A percentile compares a stretch with the other conserved stretches of the same genome.
Evolutionary conservation across 2,888 invertebrate species (phyloP).

Genomic region (Nomada hirtipes): DNA sequence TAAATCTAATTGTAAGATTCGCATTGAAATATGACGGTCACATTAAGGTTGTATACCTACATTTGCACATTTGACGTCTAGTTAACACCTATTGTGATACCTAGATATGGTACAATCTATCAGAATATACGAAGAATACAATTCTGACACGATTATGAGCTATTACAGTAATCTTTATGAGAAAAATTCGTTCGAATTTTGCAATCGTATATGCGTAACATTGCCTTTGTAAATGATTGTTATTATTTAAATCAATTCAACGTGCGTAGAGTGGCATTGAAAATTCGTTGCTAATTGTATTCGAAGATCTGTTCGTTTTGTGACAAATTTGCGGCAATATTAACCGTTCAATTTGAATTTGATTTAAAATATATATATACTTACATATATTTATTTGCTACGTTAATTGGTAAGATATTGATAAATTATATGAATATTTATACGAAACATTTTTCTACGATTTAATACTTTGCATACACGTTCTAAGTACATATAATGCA

Average conservation of each 20-base stretch:
- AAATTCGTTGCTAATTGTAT: slow-evolving; percentile 32
- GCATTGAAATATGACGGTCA: slow-evolving; percentile 26
- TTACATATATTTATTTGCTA: slow-evolving; percentile 13
- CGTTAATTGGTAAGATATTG: slow-evolving; percentile 31
- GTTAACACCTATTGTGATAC: slow-evolving; percentile 39
- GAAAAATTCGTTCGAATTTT: slow-evolving; percentile 35
- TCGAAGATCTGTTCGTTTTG: slow-evolving; percentile 28
- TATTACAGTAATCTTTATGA: slow-evolving; percentile 6
- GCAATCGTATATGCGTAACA: slow-evolving; percentile 28
- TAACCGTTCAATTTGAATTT: slow-evolving; percentile 1
- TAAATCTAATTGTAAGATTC: slow-evolving; percentile 18
- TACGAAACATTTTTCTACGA: slow-evolving; percentile 56
- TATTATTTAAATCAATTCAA: slow-evolving; percentile 45
- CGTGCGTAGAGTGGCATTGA: slow-evolving; percentile 17
- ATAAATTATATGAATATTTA: slow-evolving; percentile 45
- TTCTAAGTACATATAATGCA: slow-evolving; percentile 19
- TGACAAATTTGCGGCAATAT: neutral
- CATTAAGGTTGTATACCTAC: slow-evolving; percentile 35
- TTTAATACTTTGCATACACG: slow-evolving; percentile 33
- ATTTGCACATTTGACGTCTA: slow-evolving; percentile 48
- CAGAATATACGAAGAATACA: slow-evolving; percentile 12
- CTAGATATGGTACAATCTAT: slow-evolving; percentile 23
- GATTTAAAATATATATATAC: neutral
- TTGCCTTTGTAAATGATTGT: slow-evolving; percentile 46
- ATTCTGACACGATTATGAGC: slow-evolving; percentile 20